Evolutionary conservation across 2,113 vertebrate genomes (phyloP), one percentile per base, ranked within the genome.

Genomic region (Seriola dumerili): DNA sequence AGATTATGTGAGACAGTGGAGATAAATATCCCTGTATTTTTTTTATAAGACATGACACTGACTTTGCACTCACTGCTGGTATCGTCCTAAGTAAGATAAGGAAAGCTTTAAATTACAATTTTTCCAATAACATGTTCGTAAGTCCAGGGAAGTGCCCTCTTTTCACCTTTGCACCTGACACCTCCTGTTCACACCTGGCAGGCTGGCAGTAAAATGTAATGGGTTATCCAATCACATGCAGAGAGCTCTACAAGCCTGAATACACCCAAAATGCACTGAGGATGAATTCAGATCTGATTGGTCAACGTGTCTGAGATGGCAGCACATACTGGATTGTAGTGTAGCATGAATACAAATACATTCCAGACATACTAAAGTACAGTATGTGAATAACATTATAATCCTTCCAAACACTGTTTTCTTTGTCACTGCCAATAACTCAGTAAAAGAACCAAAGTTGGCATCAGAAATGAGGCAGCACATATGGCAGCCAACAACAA

Each of bases 401-500:
- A 52, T 21, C 19, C 8, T n/a, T 21, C 50, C 50, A 21, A 52
- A 52, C 50, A 21, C 50, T 21, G 7, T n/a, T 52, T 52, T 9
- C 50, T 52, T 21, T 52, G 19, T 52, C 50, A 52, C 19, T 21
- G 50, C 50, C 50, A 52, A 21, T 52, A 52, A 52, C 50, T n/a
- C 19, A 7, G 17, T 6, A 21, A 8, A n/a, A 52, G 50, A 1
- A 52, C 8, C 9, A 59, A 29, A n/a, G 70, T 1, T 72, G 55
- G 54, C 55, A 32, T 0, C 36, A 3, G 1, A 40, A 40, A 55
- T 16, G n/a, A 70, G 67, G 21, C 67, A 9, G 2, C 40, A 25
- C 50, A 72, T 19, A n/a, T 13, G 34, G 52, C 38, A 65, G 62
- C 81, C 17, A 55, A 13, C 32, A 62, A 55, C 55, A 36, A 44